Base-by-base conservation (phyloP, 1,140 invertebrate species). In the Triops cancriformis region DNA sequence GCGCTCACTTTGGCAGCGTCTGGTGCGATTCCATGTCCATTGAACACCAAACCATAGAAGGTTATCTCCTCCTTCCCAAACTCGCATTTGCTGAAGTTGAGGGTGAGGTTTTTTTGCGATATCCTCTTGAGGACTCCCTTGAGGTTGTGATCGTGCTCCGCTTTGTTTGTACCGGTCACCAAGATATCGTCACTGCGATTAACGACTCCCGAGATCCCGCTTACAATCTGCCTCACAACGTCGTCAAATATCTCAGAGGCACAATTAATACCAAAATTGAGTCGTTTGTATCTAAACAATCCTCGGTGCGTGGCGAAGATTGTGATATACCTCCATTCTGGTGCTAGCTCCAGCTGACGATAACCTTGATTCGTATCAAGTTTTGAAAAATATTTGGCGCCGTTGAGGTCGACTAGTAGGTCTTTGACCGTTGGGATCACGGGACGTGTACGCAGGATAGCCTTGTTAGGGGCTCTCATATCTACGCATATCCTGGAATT, bases 91-190 rank as follows among this genome's bases (percentile, higher is more conserved):
- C 73, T 45, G 1, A 72, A 26, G 41, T 82, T 82, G 0, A 82
- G 75, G 10, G 79, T 82, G 6, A 83, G 78, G 11, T 80, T 80
- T 51, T 77, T 80, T 26, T 80, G 77, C 18, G 12, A 11, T 26
- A 83, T 51, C 9, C 73, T 12, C 79, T 18, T 7, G n/a, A 83
- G 79, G 10, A 81, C 78, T 74, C 51, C 72, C 11, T 80, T 27
- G n/a, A 83, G 77, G 73, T 79, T 81, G 51, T 79, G 75, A 43
- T 82, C 79, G 79, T 82, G 82, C 10, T 83, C 80, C 41, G n/a
- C 42, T 31, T 74, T 42, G 27, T 72, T 73, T 76, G 28, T 93
- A 88, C 79, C 79, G 1, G 77, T 80, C 26, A 79, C 73, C 10
- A 79, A 79, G 26, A 80, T 78, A 28, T 83, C 72, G 80, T 83